phyloP scores from a whole-genome alignment of 2,797 vertebrate species.

The Phyllotis vaccarum region DNA sequence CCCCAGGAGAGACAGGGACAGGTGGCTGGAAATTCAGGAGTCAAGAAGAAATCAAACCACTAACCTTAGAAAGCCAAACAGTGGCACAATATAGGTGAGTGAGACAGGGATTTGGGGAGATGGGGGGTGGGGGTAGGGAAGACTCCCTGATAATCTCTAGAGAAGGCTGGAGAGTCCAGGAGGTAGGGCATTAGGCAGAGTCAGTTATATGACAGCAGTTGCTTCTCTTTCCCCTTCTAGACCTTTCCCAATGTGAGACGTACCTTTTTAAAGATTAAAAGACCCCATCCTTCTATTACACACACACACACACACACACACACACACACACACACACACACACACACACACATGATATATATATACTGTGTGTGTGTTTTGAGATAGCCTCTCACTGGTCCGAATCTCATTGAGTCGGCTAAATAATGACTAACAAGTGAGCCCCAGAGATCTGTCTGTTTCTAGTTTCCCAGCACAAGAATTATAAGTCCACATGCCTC shows the following conservation, averaged over 20 bases:
- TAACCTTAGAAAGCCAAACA: not conserved
- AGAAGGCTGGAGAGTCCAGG: not conserved
- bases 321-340: no score
- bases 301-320: no score
- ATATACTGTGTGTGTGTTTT: not conserved
- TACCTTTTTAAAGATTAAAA: no score
- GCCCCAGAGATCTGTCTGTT: not conserved
- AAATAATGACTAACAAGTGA: not conserved
- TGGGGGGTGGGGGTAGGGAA: no score
- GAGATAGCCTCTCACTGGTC: not conserved
- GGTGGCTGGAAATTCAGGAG: not conserved
- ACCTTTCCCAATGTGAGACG: not conserved
- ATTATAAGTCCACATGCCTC: not conserved
- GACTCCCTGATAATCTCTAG: not conserved
- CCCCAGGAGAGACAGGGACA: not conserved
- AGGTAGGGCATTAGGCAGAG: not conserved
- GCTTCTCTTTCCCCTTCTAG: not conserved
- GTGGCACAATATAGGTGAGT: not conserved
- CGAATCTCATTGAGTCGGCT: not conserved
- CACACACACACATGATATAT: no score
- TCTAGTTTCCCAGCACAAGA: not conserved
- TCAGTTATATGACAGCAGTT: not conserved
- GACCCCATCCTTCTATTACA: no score
- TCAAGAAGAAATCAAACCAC: not conserved
- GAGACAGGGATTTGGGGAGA: not conserved